phyloP scores from a whole-genome alignment of 1,140 invertebrate genomes.

The Aphelinus atriplicis region DNA sequence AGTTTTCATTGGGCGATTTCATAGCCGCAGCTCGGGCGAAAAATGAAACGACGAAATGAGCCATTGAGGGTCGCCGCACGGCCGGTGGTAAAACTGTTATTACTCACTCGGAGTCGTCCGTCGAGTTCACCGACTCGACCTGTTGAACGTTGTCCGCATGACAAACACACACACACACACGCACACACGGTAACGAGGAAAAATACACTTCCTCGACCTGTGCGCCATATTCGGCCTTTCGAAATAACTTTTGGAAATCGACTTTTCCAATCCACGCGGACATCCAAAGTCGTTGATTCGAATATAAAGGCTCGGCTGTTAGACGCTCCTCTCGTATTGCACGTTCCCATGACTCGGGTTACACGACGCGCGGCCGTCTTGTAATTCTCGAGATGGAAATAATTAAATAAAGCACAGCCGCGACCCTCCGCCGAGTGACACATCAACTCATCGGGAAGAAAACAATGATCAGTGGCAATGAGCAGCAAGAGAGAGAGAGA shows the following conservation, averaged over 20 bases:
- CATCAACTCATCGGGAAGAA: not conserved
- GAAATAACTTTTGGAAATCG: no score
- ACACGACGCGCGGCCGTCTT: no score
- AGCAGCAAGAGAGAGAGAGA: no score
- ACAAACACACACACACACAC: not conserved
- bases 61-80: not conserved
- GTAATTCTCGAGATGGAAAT: no score
- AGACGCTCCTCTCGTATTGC: no score
- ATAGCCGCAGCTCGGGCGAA: conserved; percentile 7
- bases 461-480: not conserved
- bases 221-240: no score
- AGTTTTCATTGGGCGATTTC: conserved; percentile 12
- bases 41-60: conserved; percentile 19
- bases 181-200: no score
- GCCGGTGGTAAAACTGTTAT: conserved; percentile 17
- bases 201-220: not conserved
- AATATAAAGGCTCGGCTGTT: not conserved
- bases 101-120: conserved; percentile 21
- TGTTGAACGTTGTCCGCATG: conserved; percentile 25
- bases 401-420: not conserved
- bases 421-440: no score
- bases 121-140: conserved; percentile 26
- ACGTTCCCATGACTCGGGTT: no score
- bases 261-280: no score
- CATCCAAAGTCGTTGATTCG: no score